These are phyloP conservation scores for Typhlichthys eigenmanni DNA, from an alignment of 2,797 vertebrate species.

Conservation along the genomic window DNA sequence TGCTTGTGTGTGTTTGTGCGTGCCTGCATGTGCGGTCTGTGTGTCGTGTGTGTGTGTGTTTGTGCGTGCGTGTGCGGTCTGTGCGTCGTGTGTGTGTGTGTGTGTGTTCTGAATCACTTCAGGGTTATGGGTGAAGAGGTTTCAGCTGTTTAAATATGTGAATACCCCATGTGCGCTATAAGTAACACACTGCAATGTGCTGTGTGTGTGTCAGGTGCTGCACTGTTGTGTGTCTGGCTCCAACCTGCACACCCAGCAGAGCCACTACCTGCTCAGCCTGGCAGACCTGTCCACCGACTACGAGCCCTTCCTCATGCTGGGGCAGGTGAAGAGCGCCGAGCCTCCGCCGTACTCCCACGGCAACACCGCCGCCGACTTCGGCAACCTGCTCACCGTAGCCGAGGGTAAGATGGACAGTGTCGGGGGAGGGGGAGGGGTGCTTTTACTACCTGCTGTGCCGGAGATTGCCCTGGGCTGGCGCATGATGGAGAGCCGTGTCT, in stretches of 20 bases:
- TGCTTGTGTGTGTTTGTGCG: no score
- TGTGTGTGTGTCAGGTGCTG: conserved; percentile 76
- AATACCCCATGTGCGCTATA: no score
- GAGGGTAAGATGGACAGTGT: conserved; percentile 80
- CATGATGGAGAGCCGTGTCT: not conserved
- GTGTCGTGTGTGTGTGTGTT: no score
- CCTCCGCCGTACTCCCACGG: conserved; percentile 73
- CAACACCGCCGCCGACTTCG: conserved; percentile 75
- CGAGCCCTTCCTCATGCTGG: conserved; percentile 88
- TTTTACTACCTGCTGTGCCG: conserved; percentile 20
- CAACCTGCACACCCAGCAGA: conserved; percentile 91
- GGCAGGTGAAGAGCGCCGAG: conserved; percentile 86
- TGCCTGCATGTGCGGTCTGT: no score
- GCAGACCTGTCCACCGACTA: conserved; percentile 90
- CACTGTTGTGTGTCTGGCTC: conserved; percentile 95
- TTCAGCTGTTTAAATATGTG: no score
- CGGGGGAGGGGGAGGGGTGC: not conserved
- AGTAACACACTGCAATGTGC: no score
- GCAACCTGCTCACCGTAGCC: conserved; percentile 92
- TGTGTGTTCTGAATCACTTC: no score
- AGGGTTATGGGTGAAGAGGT: no score
- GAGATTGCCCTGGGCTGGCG: not conserved
- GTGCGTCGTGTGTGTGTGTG: no score
- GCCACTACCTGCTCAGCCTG: conserved; percentile 90
- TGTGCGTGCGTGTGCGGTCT: no score